A percentile compares a stretch with the other conserved stretches of the same genome.
Conservation (phyloP, 2,113 vertebrate species). For the Eupsittula cactorum region DNA sequence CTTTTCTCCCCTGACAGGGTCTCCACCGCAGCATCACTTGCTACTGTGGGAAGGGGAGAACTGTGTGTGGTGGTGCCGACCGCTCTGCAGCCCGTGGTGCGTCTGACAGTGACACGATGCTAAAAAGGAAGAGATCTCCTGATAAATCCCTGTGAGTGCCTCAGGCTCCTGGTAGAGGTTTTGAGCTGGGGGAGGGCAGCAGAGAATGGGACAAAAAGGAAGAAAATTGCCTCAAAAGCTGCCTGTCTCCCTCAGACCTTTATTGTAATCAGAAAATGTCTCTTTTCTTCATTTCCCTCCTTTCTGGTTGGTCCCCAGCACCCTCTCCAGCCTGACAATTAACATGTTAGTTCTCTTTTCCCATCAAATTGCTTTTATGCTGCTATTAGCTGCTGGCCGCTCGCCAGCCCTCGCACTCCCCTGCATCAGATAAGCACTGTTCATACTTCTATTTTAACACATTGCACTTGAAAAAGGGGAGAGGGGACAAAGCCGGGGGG, state of each 20-base stretch:
- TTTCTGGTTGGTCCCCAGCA: neutral
- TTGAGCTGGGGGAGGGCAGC: neutral
- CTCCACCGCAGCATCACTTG: neutral
- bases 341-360: slow-evolving; percentile 39
- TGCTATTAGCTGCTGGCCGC: slow-evolving; percentile 62
- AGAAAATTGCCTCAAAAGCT: neutral
- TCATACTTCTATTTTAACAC: slow-evolving; percentile 2
- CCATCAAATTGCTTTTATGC: slow-evolving; percentile 57
- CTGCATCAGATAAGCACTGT: neutral
- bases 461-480: neutral
- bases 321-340: slow-evolving; percentile 63
- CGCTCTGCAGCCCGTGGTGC: slow-evolving; percentile 2
- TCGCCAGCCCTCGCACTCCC: slow-evolving; percentile 44
- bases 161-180: neutral
- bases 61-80: neutral
- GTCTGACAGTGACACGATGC: slow-evolving; percentile 24
- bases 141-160: slow-evolving; percentile 20
- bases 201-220: neutral
- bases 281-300: too few species aligned
- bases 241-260: neutral
- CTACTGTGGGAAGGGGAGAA: slow-evolving; percentile 13
- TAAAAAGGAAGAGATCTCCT: slow-evolving; percentile 6
- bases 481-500: neutral
- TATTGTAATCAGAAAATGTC: neutral
- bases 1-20: neutral